Conservation (phyloP, 23 tunicate genomes). For the Halocynthia aurantium region DNA sequence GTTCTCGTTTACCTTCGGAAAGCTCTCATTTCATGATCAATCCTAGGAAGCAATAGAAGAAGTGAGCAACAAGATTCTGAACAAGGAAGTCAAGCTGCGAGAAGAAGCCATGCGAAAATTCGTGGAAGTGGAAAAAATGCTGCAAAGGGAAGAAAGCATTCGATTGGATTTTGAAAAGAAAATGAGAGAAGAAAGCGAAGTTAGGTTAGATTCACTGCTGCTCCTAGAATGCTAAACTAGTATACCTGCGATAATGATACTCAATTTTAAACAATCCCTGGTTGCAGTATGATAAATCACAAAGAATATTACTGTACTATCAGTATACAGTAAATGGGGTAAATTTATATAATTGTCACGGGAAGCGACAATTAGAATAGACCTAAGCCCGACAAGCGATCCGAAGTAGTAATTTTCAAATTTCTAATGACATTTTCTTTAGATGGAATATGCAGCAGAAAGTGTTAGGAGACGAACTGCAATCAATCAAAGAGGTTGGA, state of each 20-base stretch:
- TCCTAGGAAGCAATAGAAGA: constrained; percentile 53
- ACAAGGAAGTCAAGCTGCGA: constrained; percentile 69
- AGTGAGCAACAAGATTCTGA: constrained; percentile 67
- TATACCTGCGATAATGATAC: too few relatives aligned
- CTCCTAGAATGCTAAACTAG: too few relatives aligned
- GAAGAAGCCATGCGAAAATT: constrained; percentile 82
- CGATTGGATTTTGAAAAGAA: constrained; percentile 65
- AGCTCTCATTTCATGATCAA: not conserved
- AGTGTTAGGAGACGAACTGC: constrained; percentile 66
- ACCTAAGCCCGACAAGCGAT: too few relatives aligned
- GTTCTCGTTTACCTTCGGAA: not conserved
- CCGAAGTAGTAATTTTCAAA: too few relatives aligned
- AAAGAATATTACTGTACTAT: too few relatives aligned
- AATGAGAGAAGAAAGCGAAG: constrained; percentile 62
- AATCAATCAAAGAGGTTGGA: constrained; percentile 63
- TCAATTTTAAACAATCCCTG: too few relatives aligned
- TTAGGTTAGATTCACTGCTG: constrained; percentile 18
- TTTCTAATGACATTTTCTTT: not conserved
- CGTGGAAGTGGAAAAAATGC: constrained; percentile 65
- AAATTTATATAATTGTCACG: too few relatives aligned
- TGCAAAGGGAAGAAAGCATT: constrained; percentile 59
- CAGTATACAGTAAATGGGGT: too few relatives aligned
- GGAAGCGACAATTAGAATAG: too few relatives aligned
- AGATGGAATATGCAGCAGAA: constrained; percentile 86
- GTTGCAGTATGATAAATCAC: too few relatives aligned